Evolutionary conservation across 2,888 invertebrate genomes (phyloP).

Genomic region (Phyllotreta striolata): DNA sequence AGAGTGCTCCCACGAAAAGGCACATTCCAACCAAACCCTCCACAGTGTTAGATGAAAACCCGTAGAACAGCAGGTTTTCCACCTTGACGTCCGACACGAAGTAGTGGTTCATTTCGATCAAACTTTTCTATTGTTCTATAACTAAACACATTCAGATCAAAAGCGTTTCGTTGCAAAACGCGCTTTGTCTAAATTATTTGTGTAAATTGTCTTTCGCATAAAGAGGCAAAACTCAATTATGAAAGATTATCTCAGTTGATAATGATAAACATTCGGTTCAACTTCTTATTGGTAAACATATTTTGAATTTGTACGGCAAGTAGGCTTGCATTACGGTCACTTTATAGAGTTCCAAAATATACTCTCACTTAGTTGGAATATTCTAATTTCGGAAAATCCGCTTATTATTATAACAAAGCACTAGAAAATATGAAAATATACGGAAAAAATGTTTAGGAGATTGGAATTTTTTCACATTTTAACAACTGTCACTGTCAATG

Average conservation of each 20-base stretch:
- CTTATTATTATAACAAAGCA: too few species aligned
- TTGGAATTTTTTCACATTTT: too few species aligned
- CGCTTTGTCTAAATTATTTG: too few species aligned
- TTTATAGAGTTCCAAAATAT: too few species aligned
- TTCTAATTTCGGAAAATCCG: too few species aligned
- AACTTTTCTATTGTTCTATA: neutral
- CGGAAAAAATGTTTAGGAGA: too few species aligned
- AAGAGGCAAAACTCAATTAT: neutral
- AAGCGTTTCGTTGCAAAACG: constrained; percentile 4
- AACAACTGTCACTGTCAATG: too few species aligned
- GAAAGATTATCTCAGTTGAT: constrained; percentile 11
- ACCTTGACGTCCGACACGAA: constrained; percentile 63
- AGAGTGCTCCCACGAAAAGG: constrained; percentile 66
- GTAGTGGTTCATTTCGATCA: constrained; percentile 16
- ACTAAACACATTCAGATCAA: constrained; percentile 7
- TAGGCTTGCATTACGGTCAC: too few species aligned
- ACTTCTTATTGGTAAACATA: constrained; percentile 5
- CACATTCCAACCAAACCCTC: constrained; percentile 68
- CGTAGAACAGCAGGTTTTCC: constrained; percentile 71
- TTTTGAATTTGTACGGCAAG: too few species aligned
- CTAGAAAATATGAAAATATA: too few species aligned
- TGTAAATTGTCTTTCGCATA: too few species aligned
- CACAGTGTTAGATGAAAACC: constrained; percentile 65
- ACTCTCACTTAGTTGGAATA: too few species aligned
- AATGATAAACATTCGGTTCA: neutral